Evolutionary conservation across 2,888 invertebrate species (phyloP).

Genomic region (Lycocerus yunnanus): DNA sequence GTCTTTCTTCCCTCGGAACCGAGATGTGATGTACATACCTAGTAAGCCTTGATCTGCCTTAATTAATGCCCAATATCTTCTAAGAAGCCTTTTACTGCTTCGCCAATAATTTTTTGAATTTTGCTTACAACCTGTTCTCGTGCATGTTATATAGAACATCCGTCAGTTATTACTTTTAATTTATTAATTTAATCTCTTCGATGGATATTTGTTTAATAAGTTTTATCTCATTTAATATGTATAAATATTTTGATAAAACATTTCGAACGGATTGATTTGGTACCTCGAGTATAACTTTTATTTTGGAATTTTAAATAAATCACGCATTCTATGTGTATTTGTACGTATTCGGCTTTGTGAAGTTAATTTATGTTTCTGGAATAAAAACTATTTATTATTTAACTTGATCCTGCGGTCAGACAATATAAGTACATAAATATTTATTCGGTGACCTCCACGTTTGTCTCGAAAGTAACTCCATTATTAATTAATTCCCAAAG

Average conservation of each 20-base stretch:
- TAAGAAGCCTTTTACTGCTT: no score
- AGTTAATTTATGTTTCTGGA: not conserved
- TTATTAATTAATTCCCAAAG: not conserved
- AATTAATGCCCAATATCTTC: no score
- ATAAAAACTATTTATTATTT: not conserved
- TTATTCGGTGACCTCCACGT: not conserved
- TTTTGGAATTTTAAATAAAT: not conserved
- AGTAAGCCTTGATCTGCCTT: no score
- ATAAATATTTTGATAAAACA: not conserved
- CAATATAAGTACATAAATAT: not conserved
- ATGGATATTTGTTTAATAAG: no score
- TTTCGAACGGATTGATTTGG: not conserved
- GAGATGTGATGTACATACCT: no score
- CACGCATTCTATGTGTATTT: not conserved
- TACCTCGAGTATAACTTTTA: not conserved
- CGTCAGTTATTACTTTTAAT: no score
- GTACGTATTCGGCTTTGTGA: not conserved
- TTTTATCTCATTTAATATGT: no score
- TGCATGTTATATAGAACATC: no score
- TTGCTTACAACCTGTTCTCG: no score
- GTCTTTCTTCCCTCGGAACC: no score
- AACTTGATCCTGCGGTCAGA: not conserved
- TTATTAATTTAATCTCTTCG: no score
- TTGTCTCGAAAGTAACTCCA: not conserved
- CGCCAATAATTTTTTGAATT: no score